Evolutionary conservation across 2,888 invertebrate species (phyloP).

Genomic region (Philonicus albiceps): DNA sequence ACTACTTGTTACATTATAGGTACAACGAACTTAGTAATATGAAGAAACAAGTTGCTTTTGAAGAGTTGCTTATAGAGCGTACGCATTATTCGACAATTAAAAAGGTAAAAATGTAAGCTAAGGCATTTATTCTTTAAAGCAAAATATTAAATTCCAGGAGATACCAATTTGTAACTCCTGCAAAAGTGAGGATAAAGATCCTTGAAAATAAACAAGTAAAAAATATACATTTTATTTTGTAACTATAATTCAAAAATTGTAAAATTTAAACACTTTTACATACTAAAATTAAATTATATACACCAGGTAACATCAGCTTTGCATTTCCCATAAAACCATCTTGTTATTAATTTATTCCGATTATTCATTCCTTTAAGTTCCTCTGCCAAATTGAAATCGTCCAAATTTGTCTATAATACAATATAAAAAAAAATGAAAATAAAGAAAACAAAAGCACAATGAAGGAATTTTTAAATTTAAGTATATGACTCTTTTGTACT

Average conservation of each 20-base stretch:
- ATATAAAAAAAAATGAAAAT: background rate
- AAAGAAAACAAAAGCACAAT: background rate
- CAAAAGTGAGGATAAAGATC: background rate
- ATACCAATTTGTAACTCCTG: background rate
- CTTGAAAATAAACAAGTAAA: background rate
- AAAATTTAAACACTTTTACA: background rate
- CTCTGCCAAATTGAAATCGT: conserved; percentile 57
- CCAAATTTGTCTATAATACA: conserved; percentile 51
- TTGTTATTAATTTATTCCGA: conserved; percentile 76
- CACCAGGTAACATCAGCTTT: conserved; percentile 83
- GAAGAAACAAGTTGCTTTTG: conserved; percentile 43
- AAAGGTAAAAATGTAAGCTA: background rate
- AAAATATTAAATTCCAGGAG: background rate
- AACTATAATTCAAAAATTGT: background rate
- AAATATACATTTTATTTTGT: background rate
- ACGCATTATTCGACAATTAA: background rate
- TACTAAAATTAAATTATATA: background rate
- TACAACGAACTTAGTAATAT: conserved; percentile 44
- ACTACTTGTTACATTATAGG: conserved; percentile 49
- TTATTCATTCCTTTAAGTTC: conserved; percentile 68
- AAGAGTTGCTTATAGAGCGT: conserved; percentile 44
- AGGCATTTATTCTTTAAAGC: background rate
- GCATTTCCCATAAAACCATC: conserved; percentile 93
- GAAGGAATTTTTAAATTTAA: too few species aligned
- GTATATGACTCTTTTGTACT: too few species aligned